Base-by-base conservation (phyloP, 2,888 invertebrate genomes). In the Hirtodrosophila confusa region DNA sequence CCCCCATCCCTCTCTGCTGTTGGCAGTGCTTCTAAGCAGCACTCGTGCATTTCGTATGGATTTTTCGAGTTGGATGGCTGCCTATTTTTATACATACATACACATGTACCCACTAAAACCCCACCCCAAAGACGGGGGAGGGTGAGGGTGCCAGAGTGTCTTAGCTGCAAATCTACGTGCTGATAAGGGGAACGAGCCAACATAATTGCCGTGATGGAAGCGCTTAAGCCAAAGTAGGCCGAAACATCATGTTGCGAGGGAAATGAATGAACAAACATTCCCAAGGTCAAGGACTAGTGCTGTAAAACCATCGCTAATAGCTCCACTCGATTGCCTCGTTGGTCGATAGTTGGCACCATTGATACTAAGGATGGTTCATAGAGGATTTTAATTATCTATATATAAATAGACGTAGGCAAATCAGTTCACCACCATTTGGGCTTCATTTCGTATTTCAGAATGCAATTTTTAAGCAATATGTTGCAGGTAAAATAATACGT, bases 231-330 rank as follows among this genome's bases (percentile, higher is more conserved):
- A 48, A 4, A 43, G 44, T 27, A 43, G 17, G 17, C 17, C 17
- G 17, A 17, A 17, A 17, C 29, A 56, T 55, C 55, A 41, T 61
- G 33, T 39, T n/a, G 3, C 17, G 7, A 33, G 23, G 17, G 40
- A 27, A 40, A 41, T 29, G 29, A 49, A 49, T 51, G 35, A 12
- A 24, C 33, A 2, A 27, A 27, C 27, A 27, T 27, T 5, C 27
- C 70, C 74, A 74, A 74, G 74, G 74, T 66, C 62, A 56, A 11
- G 24, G 12, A 7, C 29, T 48, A 49, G n/a, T 37, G 33, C 49
- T 17, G 2, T 1, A 17, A 17, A 17, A 17, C 17, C 2, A 17
- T 17, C 17, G 17, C 17, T n/a, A n/a, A n/a, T n/a, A n/a, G n/a
- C n/a, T n/a, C n/a, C 17, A 17, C 17, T 17, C 17, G 17, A 17